These are phyloP conservation scores for Gasterosteus nipponicus DNA, from an alignment of 2,113 vertebrate genomes.

Conservation along the genomic window DNA sequence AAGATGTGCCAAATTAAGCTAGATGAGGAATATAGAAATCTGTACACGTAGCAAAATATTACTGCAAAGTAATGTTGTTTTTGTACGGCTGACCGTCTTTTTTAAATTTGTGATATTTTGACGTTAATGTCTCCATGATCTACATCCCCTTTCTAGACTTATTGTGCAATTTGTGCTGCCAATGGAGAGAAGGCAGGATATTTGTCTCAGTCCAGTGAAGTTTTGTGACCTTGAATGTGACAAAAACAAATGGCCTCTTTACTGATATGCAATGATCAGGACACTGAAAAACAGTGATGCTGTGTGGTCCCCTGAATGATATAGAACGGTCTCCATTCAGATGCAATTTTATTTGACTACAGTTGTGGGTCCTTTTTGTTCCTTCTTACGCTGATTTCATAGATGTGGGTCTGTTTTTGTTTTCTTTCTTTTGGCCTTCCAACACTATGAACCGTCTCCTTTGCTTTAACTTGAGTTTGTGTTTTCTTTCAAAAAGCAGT, in stretches of 20 bases:
- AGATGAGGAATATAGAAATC: slow-evolving; percentile 24
- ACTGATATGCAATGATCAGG: slow-evolving; percentile 41
- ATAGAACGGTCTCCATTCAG: slow-evolving; percentile 5
- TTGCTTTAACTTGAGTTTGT: slow-evolving; percentile 23
- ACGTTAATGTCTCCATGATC: slow-evolving; percentile 17
- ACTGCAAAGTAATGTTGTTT: slow-evolving; percentile 40
- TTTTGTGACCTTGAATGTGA: slow-evolving; percentile 25
- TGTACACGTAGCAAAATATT: slow-evolving; percentile 51
- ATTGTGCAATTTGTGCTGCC: slow-evolving; percentile 56
- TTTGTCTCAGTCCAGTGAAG: slow-evolving; percentile 7
- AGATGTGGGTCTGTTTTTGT: slow-evolving; percentile 23
- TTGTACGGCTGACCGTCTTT: slow-evolving; percentile 14
- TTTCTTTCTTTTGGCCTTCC: slow-evolving; percentile 17
- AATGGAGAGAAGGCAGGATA: slow-evolving; percentile 23
- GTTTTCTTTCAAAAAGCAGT: background rate
- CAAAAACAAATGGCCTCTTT: slow-evolving; percentile 17
- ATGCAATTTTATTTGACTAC: slow-evolving; percentile 25
- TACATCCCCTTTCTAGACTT: slow-evolving; percentile 26
- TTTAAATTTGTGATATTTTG: slow-evolving; percentile 28
- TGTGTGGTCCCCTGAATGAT: background rate
- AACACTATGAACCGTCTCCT: slow-evolving; percentile 4
- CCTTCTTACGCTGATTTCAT: slow-evolving; percentile 48
- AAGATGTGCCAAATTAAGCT: slow-evolving; percentile 57
- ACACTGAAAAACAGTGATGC: slow-evolving; percentile 1
- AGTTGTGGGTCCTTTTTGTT: slow-evolving; percentile 1